A percentile compares a stretch with the other conserved stretches of the same genome.
Conservation (phyloP, 2,888 invertebrate species). For the Polymixis flavicincta region DNA sequence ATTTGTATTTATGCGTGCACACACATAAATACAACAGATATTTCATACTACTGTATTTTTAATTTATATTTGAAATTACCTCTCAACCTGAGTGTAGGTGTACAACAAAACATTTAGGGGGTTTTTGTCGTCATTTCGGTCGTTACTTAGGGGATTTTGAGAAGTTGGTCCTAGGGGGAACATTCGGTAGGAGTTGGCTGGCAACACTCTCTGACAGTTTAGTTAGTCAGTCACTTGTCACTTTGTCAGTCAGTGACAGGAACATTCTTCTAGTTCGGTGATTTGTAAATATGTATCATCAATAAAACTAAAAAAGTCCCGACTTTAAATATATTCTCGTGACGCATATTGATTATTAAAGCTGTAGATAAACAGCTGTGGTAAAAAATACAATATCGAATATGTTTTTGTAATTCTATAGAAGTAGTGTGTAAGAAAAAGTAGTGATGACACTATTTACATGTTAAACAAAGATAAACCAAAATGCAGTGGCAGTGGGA, state of each 20-base stretch:
- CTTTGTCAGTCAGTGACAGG: not conserved
- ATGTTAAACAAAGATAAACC: conserved; percentile 69
- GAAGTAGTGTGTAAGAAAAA: conserved; percentile 16
- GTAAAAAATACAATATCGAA: not conserved
- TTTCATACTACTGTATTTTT: too few relatives aligned
- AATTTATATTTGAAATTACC: too few relatives aligned
- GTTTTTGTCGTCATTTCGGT: too few relatives aligned
- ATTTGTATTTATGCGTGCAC: too few relatives aligned
- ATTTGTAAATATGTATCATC: conserved; percentile 45
- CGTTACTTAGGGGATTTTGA: too few relatives aligned
- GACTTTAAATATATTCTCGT: not conserved
- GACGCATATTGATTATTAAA: conserved; percentile 12
- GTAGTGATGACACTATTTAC: conserved; percentile 32
- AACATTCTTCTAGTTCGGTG: conserved; percentile 1
- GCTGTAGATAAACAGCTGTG: not conserved
- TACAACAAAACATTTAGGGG: too few relatives aligned
- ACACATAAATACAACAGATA: too few relatives aligned
- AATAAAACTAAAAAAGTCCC: conserved; percentile 26
- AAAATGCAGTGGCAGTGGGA: conserved; percentile 93
- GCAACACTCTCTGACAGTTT: conserved; percentile 13
- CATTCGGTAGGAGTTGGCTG: too few relatives aligned
- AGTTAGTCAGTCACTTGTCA: not conserved
- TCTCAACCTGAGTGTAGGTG: too few relatives aligned
- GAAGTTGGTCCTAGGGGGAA: too few relatives aligned
- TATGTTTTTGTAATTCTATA: not conserved